A percentile compares a stretch with the other conserved stretches of the same genome.
Evolutionary conservation across 2,888 invertebrate species (phyloP).

Genomic region (Meteorus cinctellus): DNA sequence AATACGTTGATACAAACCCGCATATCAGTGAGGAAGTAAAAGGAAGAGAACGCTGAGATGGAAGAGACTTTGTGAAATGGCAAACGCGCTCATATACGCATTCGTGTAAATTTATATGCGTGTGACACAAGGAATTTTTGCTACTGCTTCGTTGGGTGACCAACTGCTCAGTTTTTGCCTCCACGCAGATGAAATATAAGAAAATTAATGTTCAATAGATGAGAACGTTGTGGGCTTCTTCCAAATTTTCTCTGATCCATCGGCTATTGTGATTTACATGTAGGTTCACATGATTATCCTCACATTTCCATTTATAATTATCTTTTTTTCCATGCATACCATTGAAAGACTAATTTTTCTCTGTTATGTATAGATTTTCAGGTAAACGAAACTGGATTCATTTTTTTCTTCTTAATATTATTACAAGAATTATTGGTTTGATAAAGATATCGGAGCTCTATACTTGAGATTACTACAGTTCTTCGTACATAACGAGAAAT

Average conservation of each 20-base stretch:
- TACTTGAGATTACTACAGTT: not conserved
- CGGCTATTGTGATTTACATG: not conserved
- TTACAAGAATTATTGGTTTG: conserved; percentile 30
- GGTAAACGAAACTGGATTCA: conserved; percentile 51
- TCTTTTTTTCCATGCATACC: conserved; percentile 7
- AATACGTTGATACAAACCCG: not conserved
- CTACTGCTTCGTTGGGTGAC: not conserved
- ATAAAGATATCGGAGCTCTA: conserved; percentile 7
- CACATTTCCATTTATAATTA: conserved; percentile 10
- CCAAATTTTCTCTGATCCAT: not conserved
- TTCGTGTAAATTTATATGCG: not conserved
- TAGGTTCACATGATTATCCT: not conserved
- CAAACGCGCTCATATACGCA: not conserved
- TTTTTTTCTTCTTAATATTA: conserved; percentile 41
- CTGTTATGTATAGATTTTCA: conserved; percentile 46
- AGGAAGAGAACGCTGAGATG: conserved; percentile 12
- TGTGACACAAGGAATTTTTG: not conserved
- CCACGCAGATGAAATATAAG: not conserved
- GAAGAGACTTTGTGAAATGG: not conserved
- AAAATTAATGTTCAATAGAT: not conserved
- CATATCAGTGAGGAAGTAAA: conserved; percentile 4
- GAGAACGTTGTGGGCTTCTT: not conserved
- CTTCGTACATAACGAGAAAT: conserved; percentile 9
- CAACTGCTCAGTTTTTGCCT: not conserved
- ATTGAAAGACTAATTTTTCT: conserved; percentile 41